Conservation (phyloP, 2,888 invertebrate species). For the Xylota segnis region DNA sequence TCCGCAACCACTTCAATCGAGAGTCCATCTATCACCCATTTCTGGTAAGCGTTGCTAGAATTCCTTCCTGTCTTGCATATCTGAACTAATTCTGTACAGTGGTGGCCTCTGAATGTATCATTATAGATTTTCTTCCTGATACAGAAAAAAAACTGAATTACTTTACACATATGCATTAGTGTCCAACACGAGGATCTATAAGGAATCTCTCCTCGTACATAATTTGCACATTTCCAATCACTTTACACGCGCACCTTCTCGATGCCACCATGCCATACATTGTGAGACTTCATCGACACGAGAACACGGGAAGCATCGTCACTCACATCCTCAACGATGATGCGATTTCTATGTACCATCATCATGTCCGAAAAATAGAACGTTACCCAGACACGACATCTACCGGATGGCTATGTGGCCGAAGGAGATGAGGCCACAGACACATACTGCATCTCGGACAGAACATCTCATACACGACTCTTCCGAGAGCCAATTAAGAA, state of each 20-base stretch:
- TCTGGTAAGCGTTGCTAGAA: no score
- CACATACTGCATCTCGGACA: slow-evolving; percentile 46
- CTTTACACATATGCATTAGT: slow-evolving; percentile 66
- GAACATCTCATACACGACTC: slow-evolving; percentile 68
- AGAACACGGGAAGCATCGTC: slow-evolving; percentile 60
- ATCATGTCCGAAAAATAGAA: slow-evolving; percentile 73
- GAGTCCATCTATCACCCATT: no score
- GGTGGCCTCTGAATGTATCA: no score
- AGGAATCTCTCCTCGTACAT: slow-evolving; percentile 39
- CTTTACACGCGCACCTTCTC: slow-evolving; percentile 42
- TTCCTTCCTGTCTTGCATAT: no score
- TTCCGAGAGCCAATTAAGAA: slow-evolving; percentile 74
- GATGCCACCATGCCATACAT: slow-evolving; percentile 43
- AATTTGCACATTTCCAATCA: slow-evolving; percentile 57
- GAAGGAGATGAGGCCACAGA: slow-evolving; percentile 10
- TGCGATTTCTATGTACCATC: slow-evolving; percentile 75
- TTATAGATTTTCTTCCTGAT: no score
- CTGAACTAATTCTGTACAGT: no score
- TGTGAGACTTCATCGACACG: slow-evolving; percentile 36
- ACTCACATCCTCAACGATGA: slow-evolving; percentile 67
- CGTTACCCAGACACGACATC: slow-evolving; percentile 73
- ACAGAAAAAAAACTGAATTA: background rate
- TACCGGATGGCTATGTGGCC: slow-evolving; percentile 59
- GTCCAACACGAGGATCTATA: slow-evolving; percentile 22
- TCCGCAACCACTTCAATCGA: no score